These are phyloP conservation scores for Brachionus rotundiformis DNA, from an alignment of 1,140 invertebrate genomes.

Conservation along the genomic window DNA sequence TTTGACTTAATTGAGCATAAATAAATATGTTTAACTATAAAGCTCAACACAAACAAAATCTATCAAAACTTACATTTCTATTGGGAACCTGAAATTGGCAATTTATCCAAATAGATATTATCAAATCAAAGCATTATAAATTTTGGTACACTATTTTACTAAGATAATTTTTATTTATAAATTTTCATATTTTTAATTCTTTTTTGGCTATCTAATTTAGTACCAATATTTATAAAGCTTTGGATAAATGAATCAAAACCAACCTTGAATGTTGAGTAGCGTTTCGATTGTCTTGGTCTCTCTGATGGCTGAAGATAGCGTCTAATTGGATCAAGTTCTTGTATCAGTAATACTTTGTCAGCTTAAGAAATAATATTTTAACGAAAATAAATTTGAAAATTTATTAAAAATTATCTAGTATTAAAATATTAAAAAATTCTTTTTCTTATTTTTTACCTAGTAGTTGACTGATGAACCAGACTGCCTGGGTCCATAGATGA, in stretches of 20 bases:
- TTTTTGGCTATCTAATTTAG: background rate
- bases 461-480: constrained; percentile 89
- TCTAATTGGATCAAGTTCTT: constrained; percentile 62
- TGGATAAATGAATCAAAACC: background rate
- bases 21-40: no score
- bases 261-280: constrained; percentile 95
- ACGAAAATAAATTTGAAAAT: no score
- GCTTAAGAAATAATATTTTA: background rate
- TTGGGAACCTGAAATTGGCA: constrained; percentile 31
- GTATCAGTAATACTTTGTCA: constrained; percentile 49
- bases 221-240: background rate
- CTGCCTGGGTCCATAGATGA: constrained; percentile 83
- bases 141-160: background rate
- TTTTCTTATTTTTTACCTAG: constrained; percentile 65
- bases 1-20: no score
- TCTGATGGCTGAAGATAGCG: constrained; percentile 93
- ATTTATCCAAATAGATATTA: background rate
- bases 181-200: background rate
- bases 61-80: constrained; percentile 39
- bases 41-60: background rate
- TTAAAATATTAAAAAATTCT: no score
- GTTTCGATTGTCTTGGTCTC: constrained; percentile 80
- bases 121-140: background rate
- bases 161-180: no score
- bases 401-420: no score